Evolutionary conservation across 2,797 vertebrate genomes (phyloP).

Genomic region (Sebastolobus altivelis): DNA sequence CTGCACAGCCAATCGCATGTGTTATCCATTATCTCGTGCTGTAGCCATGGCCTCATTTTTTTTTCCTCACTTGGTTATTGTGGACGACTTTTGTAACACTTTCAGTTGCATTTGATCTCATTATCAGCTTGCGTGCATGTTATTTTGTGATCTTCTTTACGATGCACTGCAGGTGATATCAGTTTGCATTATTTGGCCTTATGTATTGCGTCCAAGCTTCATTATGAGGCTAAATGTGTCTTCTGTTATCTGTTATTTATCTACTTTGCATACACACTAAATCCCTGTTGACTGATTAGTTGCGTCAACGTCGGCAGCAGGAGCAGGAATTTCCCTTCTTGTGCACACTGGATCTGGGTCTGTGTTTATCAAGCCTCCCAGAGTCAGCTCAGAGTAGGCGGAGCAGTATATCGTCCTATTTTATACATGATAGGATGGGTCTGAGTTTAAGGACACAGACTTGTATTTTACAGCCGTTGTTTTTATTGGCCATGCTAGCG

Average conservation of each 20-base stretch:
- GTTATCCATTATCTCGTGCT: conserved; percentile 80
- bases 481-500: not conserved
- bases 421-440: not conserved
- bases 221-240: conserved; percentile 3
- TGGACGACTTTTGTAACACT: conserved; percentile 47
- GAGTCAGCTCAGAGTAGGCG: not conserved
- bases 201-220: not conserved
- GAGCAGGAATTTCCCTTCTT: conserved; percentile 43
- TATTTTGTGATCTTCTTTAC: conserved; percentile 22
- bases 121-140: conserved; percentile 13
- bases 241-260: conserved; percentile 19
- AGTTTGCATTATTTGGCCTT: not conserved
- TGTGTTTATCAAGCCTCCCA: conserved; percentile 37
- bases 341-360: conserved; percentile 27
- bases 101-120: conserved; percentile 43
- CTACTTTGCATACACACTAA: conserved; percentile 5
- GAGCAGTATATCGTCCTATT: conserved; percentile 13
- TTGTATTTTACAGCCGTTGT: conserved; percentile 2
- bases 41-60: conserved; percentile 68
- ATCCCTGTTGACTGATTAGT: conserved; percentile 38
- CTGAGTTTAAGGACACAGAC: not conserved
- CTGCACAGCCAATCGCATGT: conserved; percentile 76
- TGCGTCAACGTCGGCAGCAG: conserved; percentile 32
- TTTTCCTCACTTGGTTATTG: conserved; percentile 49
- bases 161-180: not conserved